Evolutionary conservation across 1,140 invertebrate species (phyloP), one percentile per base, ranked within the genome.

Genomic region (Nebria ingens): DNA sequence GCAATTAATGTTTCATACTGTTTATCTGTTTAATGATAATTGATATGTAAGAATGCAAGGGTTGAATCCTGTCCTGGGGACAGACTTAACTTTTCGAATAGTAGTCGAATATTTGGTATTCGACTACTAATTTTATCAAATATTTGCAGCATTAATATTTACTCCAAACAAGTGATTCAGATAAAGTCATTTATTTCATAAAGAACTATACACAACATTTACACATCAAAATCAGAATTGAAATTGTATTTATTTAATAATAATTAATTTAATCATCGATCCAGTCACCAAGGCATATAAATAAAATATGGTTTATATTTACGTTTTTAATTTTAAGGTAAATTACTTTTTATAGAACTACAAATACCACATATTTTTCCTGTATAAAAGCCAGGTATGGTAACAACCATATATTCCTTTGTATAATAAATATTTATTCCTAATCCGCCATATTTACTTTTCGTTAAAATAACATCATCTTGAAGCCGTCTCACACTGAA

Each of bases 311-410:
- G 21, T 6, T 13, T 29, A 13, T 55, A 25, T 50, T 51, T 21
- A 54, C 54, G 54, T 2, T 54, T 9, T n/a, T 17, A 52, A 1
- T 57, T 34, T 25, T 57, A 23, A 20, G 45, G 21, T 19, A 17
- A 49, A 2, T 54, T 55, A 52, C 55, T 34, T 2, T 53, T 53
- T 29, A 25, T 3, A 56, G 56, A 21, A 58, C 22, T 20, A 62
- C 25, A 25, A 55, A 45, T 52, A 58, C 53, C 15, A 51, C 19
- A 57, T 60, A 53, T 38, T 25, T 38, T 25, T 54, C 56, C 45
- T 11, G n/a, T 50, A 50, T 50, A 50, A 50, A 50, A 50, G n/a
- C 45, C 45, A 17, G 45, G 45, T 12, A 19, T 50, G 12, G 45
- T 50, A 17, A 50, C 19, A 17, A 50, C n/a, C 19, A 50, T 50